A percentile compares a stretch with the other conserved stretches of the same genome.
Evolutionary conservation across 2,113 vertebrate species (phyloP).

Genomic region (Narcine bancroftii): DNA sequence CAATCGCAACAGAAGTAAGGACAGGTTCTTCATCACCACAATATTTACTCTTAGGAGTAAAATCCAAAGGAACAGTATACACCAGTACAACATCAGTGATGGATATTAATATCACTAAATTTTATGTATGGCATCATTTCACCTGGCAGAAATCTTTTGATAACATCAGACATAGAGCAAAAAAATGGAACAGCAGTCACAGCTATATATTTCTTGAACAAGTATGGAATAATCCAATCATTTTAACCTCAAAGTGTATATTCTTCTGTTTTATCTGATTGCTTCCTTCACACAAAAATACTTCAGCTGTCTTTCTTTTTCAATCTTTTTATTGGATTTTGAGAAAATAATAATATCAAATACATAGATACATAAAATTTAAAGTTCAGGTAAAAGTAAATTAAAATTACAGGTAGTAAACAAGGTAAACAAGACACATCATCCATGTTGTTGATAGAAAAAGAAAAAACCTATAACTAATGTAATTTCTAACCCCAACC

Average conservation of each 20-base stretch:
- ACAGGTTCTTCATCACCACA: neutral
- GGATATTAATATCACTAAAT: neutral
- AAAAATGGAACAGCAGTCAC: neutral
- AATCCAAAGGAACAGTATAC: neutral
- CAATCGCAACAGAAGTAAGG: neutral
- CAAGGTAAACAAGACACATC: no score
- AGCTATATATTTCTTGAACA: neutral
- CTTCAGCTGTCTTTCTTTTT: no score
- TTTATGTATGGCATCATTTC: neutral
- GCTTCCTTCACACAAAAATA: neutral
- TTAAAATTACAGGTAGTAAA: no score
- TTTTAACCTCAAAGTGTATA: neutral
- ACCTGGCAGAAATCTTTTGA: no score
- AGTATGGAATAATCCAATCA: neutral
- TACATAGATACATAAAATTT: no score
- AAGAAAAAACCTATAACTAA: no score
- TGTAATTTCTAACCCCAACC: no score
- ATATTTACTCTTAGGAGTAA: neutral
- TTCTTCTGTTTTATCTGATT: neutral
- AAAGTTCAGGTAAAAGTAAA: no score
- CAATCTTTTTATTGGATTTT: no score
- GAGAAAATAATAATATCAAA: no score
- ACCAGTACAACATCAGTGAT: neutral
- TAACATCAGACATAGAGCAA: no score
- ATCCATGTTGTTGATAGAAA: no score